Percentiles rank a stretch among this genome's conserved stretches.
These are phyloP conservation scores for Sturmia bella DNA, from an alignment of 2,888 invertebrate genomes.

Conservation along the genomic window DNA sequence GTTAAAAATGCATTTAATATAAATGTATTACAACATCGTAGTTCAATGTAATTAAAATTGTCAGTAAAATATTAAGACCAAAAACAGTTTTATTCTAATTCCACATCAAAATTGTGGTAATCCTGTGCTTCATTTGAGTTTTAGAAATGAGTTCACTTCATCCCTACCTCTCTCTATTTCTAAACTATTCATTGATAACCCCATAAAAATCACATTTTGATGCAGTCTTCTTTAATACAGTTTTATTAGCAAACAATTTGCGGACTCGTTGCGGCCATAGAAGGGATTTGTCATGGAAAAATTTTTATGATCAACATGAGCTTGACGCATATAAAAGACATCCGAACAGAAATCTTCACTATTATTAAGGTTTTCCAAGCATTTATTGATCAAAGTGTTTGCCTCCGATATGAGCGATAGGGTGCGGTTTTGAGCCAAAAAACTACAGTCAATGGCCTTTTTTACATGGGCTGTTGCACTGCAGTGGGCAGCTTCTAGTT, in stretches of 20 bases:
- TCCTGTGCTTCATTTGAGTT: too few species aligned
- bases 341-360: constrained; percentile 46
- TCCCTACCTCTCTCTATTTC: too few species aligned
- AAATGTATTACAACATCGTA: too few species aligned
- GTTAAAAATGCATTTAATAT: too few species aligned
- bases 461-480: constrained; percentile 25
- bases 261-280: constrained; percentile 40
- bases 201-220: background rate
- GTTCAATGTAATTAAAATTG: too few species aligned
- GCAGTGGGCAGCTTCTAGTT: constrained; percentile 38
- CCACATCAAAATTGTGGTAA: too few species aligned
- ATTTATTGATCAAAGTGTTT: constrained; percentile 51
- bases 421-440: constrained; percentile 29
- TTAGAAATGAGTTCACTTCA: too few species aligned
- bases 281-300: constrained; percentile 62
- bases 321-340: constrained; percentile 35
- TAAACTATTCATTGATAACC: too few species aligned
- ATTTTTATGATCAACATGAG: constrained; percentile 32
- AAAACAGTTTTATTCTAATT: too few species aligned
- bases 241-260: constrained; percentile 49
- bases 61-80: too few species aligned
- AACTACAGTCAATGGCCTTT: constrained; percentile 59
- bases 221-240: constrained; percentile 3
- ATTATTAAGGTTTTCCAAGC: constrained; percentile 31
- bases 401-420: constrained; percentile 38